These are phyloP conservation scores for Pachymerium ferrugineum DNA, from an alignment of 2,888 invertebrate genomes.

Conservation along the genomic window DNA sequence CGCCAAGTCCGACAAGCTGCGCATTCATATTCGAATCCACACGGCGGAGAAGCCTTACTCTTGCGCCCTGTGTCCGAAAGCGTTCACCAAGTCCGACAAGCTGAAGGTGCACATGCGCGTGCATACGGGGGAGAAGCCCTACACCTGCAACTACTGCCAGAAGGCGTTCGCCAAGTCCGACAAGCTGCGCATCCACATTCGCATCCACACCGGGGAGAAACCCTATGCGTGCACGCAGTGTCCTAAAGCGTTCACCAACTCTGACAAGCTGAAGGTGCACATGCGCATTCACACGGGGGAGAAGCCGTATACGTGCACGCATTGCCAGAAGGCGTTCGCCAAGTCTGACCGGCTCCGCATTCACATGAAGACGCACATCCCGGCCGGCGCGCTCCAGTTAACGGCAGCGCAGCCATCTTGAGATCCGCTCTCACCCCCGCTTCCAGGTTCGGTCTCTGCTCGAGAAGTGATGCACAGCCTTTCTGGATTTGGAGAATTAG, in stretches of 20 bases:
- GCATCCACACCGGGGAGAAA: constrained; percentile 26
- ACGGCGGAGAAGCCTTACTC: constrained; percentile 43
- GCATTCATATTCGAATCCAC: constrained; percentile 41
- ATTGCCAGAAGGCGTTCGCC: constrained; percentile 21
- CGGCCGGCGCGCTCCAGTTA: constrained; percentile 7
- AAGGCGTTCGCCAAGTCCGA: constrained; percentile 32
- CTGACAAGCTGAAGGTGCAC: constrained; percentile 21
- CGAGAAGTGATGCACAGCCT: constrained; percentile 21
- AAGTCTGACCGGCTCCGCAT: constrained; percentile 21
- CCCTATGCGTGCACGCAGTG: constrained; percentile 21
- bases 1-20: constrained; percentile 34
- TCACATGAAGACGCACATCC: constrained; percentile 21
- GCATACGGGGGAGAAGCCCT: constrained; percentile 43
- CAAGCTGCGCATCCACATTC: constrained; percentile 30
- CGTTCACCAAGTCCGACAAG: constrained; percentile 43
- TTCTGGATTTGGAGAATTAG: constrained; percentile 21
- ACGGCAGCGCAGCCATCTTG: constrained; percentile 11
- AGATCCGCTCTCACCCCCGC: constrained; percentile 21
- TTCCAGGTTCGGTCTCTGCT: constrained; percentile 21
- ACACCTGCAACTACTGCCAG: constrained; percentile 43
- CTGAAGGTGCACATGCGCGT: constrained; percentile 42
- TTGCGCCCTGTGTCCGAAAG: constrained; percentile 40
- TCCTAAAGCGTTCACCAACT: constrained; percentile 21
- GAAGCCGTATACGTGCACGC: constrained; percentile 18
- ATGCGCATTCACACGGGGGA: constrained; percentile 21